These are phyloP conservation scores for Helobdella robusta DNA, from an alignment of 2,888 invertebrate genomes.

Conservation along the genomic window DNA sequence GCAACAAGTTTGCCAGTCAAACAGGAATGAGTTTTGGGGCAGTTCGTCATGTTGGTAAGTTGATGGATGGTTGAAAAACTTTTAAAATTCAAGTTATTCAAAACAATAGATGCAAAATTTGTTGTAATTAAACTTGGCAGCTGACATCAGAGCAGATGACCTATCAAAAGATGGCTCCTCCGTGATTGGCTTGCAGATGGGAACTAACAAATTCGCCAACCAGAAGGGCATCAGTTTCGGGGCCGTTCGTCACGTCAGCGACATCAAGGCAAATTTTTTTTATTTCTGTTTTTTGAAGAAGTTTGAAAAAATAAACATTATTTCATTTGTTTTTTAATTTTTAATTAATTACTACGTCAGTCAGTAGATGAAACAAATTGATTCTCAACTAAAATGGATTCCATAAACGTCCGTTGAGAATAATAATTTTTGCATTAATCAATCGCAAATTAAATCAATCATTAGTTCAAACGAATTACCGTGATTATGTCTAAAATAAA, in stretches of 20 bases:
- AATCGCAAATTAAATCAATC: background rate
- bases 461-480: background rate
- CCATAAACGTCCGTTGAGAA: too few relatives aligned
- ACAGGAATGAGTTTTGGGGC: slow-evolving; percentile 24
- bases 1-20: slow-evolving; percentile 25
- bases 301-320: background rate
- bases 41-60: slow-evolving; percentile 25
- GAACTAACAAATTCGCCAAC: slow-evolving; percentile 19
- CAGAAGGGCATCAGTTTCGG: slow-evolving; percentile 24
- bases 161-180: slow-evolving; percentile 21
- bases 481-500: too few relatives aligned
- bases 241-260: slow-evolving; percentile 34
- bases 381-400: too few relatives aligned
- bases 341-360: background rate
- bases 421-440: too few relatives aligned
- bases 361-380: background rate
- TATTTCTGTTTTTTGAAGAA: background rate
- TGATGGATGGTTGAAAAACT: background rate
- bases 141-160: slow-evolving; percentile 25
- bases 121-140: background rate
- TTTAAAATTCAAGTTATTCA: background rate
- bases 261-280: slow-evolving; percentile 38
- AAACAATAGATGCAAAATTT: background rate
- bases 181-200: slow-evolving; percentile 23
- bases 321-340: background rate